Conservation (phyloP, 2,888 invertebrate genomes). For the Agrilus mali region DNA sequence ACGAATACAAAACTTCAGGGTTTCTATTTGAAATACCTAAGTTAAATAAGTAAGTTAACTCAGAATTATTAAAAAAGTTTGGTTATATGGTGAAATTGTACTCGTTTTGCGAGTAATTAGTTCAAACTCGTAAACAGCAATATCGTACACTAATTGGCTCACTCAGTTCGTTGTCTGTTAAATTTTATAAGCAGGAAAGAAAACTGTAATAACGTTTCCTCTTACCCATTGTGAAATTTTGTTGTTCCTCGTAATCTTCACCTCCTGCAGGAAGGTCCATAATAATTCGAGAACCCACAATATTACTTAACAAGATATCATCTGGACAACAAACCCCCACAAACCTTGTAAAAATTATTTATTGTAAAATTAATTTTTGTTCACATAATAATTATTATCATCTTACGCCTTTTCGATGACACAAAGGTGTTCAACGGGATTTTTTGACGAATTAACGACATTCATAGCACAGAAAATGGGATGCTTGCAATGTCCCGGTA, state of each 20-base stretch:
- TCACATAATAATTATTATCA: too few species aligned
- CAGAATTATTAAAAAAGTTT: too few species aligned
- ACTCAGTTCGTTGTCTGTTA: too few species aligned
- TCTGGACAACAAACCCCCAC: slow-evolving; percentile 70
- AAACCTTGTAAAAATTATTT: slow-evolving; percentile 26
- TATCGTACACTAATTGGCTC: too few species aligned
- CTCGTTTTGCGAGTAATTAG: too few species aligned
- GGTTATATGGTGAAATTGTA: too few species aligned
- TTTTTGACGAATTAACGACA: slow-evolving; percentile 37
- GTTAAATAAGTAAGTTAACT: too few species aligned
- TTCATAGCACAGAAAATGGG: slow-evolving; percentile 43
- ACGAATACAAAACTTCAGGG: too few species aligned
- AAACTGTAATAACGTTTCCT: background rate
- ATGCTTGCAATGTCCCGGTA: slow-evolving; percentile 55
- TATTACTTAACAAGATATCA: slow-evolving; percentile 27
- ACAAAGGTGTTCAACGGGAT: slow-evolving; percentile 54
- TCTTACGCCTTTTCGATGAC: slow-evolving; percentile 52
- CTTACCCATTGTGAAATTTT: background rate
- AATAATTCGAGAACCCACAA: slow-evolving; percentile 27
- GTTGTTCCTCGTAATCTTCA: slow-evolving; percentile 35
- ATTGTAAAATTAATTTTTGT: background rate
- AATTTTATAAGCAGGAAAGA: too few species aligned
- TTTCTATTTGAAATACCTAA: too few species aligned
- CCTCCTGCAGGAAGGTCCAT: slow-evolving; percentile 41
- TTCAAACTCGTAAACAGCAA: too few species aligned